Percentiles rank a stretch among this genome's conserved stretches.
Evolutionary conservation across 2,888 invertebrate species (phyloP).

Genomic region (Phyto melanocephala): DNA sequence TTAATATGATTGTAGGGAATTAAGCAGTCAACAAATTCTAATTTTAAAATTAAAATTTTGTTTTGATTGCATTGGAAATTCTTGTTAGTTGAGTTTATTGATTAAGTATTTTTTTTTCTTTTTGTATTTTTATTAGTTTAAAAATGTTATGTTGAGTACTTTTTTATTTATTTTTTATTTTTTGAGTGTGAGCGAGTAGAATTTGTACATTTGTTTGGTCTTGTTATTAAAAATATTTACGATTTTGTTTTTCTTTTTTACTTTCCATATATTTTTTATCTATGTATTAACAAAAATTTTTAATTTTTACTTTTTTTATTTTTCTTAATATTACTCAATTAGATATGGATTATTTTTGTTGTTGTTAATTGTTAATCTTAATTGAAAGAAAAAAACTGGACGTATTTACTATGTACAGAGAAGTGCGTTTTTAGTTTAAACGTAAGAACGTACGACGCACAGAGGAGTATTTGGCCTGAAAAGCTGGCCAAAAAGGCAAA

Average conservation of each 20-base stretch:
- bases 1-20: conserved; percentile 18
- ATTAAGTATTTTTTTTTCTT: too few relatives aligned
- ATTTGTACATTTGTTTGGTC: conserved; percentile 20
- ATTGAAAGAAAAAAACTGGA: background rate
- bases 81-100: too few relatives aligned
- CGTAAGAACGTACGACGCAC: too few relatives aligned
- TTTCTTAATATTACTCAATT: conserved; percentile 33
- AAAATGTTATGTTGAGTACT: conserved; percentile 20
- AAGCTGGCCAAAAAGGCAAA: too few relatives aligned
- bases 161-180: conserved; percentile 22
- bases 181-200: conserved; percentile 9
- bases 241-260: background rate
- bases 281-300: conserved; percentile 10
- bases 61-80: background rate
- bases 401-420: background rate
- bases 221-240: conserved; percentile 34
- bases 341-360: conserved; percentile 4
- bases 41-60: background rate
- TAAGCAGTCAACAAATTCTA: background rate
- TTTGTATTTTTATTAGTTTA: conserved; percentile 41
- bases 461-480: too few relatives aligned
- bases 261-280: too few relatives aligned
- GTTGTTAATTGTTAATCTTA: conserved; percentile 35
- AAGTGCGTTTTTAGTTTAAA: too few relatives aligned
- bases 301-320: conserved; percentile 3